Conservation (phyloP, 2,113 vertebrate genomes). For the Petromus typicus region DNA sequence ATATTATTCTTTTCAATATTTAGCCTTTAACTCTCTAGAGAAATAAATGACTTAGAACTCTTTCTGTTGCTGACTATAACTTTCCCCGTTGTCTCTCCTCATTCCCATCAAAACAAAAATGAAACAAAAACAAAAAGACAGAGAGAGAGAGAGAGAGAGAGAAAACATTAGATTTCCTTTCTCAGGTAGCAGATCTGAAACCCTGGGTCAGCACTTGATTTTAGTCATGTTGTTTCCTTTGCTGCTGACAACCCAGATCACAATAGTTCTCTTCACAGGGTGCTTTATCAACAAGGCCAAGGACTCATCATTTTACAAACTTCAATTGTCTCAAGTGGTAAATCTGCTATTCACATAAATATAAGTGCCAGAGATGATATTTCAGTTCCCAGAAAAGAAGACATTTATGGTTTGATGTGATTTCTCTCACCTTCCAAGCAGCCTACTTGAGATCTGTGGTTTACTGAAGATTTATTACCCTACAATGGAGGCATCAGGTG, state of each 20-base stretch:
- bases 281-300: constrained; percentile 51
- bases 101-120: background rate
- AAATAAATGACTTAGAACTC: background rate
- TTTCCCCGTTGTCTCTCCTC: background rate
- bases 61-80: background rate
- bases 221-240: background rate
- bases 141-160: background rate
- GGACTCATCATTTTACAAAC: constrained; percentile 50
- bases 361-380: constrained; percentile 28
- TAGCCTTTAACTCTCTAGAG: background rate
- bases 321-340: constrained; percentile 71
- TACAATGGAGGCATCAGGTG: constrained; percentile 81
- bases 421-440: constrained; percentile 57
- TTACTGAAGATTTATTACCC: constrained; percentile 65
- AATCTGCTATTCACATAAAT: constrained; percentile 53
- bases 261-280: constrained; percentile 4
- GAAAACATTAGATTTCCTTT: background rate
- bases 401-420: constrained; percentile 40
- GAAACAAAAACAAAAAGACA: background rate
- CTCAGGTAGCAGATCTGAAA: background rate
- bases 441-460: constrained; percentile 41
- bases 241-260: background rate
- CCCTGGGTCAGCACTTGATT: constrained; percentile 5
- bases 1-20: background rate
- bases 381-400: constrained; percentile 56